Evolutionary conservation across 1,140 invertebrate genomes (phyloP).

Genomic region (Papilio glaucus): DNA sequence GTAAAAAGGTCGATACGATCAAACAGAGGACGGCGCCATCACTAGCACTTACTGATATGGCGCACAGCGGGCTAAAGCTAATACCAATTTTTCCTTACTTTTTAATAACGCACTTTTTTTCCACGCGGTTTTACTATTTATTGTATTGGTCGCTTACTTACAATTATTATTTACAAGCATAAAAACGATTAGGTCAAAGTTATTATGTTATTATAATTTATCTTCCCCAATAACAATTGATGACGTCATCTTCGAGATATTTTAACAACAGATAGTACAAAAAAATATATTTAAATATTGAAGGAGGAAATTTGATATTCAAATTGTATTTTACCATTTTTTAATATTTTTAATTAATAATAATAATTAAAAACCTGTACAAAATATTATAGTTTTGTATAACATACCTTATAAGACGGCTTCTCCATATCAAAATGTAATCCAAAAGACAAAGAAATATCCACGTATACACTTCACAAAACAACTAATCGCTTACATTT

Average conservation of each 20-base stretch:
- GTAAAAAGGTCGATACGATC: conserved; percentile 46
- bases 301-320: background rate
- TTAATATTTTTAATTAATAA: background rate
- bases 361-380: background rate
- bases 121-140: background rate
- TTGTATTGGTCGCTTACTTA: background rate
- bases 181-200: background rate
- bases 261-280: background rate
- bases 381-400: conserved; percentile 31
- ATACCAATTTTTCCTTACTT: conserved; percentile 45
- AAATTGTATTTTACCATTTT: background rate
- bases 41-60: conserved; percentile 61
- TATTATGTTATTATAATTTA: background rate
- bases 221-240: background rate
- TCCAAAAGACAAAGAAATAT: conserved; percentile 51
- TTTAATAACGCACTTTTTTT: conserved; percentile 31
- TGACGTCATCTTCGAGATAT: conserved; percentile 4
- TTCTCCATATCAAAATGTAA: conserved; percentile 65
- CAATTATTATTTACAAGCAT: background rate
- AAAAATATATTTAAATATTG: background rate
- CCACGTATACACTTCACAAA: conserved; percentile 46
- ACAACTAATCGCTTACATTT: conserved; percentile 50
- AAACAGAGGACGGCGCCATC: conserved; percentile 43
- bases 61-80: conserved; percentile 48
- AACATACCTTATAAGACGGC: conserved; percentile 63